Evolutionary conservation across 2,113 vertebrate genomes (phyloP), one percentile per base, ranked within the genome.

Genomic region (Brienomyrus brachyistius): DNA sequence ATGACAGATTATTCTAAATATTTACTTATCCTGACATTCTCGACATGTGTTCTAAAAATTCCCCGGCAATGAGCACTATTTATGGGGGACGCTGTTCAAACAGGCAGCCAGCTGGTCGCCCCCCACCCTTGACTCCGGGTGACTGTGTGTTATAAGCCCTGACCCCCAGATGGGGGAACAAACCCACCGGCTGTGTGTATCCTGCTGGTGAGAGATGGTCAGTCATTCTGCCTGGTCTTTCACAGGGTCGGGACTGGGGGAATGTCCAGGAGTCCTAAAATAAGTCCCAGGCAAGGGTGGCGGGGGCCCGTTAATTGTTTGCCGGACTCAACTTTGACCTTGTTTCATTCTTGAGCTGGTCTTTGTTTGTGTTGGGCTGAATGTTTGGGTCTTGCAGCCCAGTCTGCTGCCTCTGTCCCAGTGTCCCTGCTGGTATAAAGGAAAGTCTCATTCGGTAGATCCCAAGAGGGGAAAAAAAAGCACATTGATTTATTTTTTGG

Each of bases 241-340:
- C 2, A 45, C 45, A 90, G 45, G 1, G 35, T 45, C 43, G 11
- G 74, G 87, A 11, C 59, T 87, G 66, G 5, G 84, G 91, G 91
- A 92, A 92, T 50, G 35, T 89, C 91, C 89, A 56, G 62, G 86
- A 15, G 23, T 1, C 62, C 90, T 89, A 90, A 93, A 93, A 90
- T 62, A 59, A 62, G 31, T 1, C 21, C 43, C 17, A 56, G 83
- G 83, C 86, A 6, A 90, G 91, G 93, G 91, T 92, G 92, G 89
- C 91, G 89, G 90, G 91, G 90, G 92, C 90, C 92, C 90, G 93
- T 94, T 84, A 66, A 94, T 96, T 96, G 93, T 96, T 93, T 91
- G 92, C 92, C 91, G 91, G 92, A 90, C 93, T 93, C 93, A 94
- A 90, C 93, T 93, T 92, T 94, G 93, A 95, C 93, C 93, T 82